These are phyloP conservation scores for Caenorhabditis sp. DNA, from an alignment of 2,888 invertebrate species.

Conservation along the genomic window DNA sequence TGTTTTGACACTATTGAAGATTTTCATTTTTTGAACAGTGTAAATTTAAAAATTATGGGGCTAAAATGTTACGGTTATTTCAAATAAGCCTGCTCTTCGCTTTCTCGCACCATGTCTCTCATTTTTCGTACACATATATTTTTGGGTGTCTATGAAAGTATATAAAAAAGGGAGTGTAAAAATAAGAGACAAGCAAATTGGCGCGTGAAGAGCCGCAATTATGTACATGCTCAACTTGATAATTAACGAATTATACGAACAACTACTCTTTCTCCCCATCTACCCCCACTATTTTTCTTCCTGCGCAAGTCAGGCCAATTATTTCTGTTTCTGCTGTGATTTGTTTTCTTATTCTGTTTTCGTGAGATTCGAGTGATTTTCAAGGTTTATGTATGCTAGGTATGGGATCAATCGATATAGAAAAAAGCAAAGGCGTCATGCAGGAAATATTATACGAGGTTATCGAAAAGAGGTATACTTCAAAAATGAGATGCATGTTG, in stretches of 20 bases:
- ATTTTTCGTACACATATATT: too few species aligned
- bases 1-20: too few species aligned
- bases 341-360: not conserved
- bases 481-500: not conserved
- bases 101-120: too few species aligned
- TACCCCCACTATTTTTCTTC: slow-evolving; percentile 17
- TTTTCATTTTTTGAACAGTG: too few species aligned
- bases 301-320: not conserved
- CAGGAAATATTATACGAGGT: slow-evolving; percentile 50
- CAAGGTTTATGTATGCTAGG: slow-evolving; percentile 5
- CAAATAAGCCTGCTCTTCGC: too few species aligned
- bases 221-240: slow-evolving; percentile 43
- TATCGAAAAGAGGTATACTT: slow-evolving; percentile 49
- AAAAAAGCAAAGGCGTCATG: slow-evolving; percentile 47
- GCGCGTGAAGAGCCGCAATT: slow-evolving; percentile 35
- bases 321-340: not conserved
- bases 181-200: slow-evolving; percentile 36
- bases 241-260: slow-evolving; percentile 39
- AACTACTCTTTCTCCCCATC: too few species aligned
- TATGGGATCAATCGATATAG: slow-evolving; percentile 42
- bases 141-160: not conserved
- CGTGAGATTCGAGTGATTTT: not conserved
- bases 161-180: not conserved
- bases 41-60: too few species aligned
- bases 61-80: too few species aligned